A percentile compares a stretch with the other conserved stretches of the same genome.
Conservation (phyloP, 2,888 invertebrate genomes). For the Brenthis daphne region DNA sequence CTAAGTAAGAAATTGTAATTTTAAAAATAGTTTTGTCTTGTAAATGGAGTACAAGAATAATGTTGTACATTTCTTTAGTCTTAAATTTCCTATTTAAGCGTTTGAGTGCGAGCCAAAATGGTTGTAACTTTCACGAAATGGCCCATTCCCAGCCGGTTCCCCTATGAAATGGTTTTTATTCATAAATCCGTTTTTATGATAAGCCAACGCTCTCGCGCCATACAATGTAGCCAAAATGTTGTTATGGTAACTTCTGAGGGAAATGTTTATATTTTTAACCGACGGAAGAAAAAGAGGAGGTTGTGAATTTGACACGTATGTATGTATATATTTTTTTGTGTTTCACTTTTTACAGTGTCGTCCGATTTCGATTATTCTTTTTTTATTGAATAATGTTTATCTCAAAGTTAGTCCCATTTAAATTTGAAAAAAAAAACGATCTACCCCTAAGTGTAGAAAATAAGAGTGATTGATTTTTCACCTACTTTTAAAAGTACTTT, state of each 20-base stretch:
- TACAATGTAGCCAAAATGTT: constrained; percentile 20
- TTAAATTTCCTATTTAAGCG: constrained; percentile 28
- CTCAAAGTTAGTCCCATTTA: too few species aligned
- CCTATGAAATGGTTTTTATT: constrained; percentile 23
- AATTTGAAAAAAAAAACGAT: too few species aligned
- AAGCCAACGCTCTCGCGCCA: constrained; percentile 8
- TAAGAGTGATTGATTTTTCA: too few species aligned
- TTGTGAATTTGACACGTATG: too few species aligned
- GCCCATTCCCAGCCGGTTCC: constrained; percentile 27
- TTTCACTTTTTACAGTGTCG: too few species aligned
- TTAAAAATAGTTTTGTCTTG: constrained; percentile 11
- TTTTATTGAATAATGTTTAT: too few species aligned
- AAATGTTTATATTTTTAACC: too few species aligned
- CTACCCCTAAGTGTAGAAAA: too few species aligned
- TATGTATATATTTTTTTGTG: too few species aligned
- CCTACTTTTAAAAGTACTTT: too few species aligned
- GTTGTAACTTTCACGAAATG: constrained; percentile 26
- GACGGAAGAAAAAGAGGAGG: too few species aligned
- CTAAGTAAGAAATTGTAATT: not conserved
- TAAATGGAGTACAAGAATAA: constrained; percentile 11
- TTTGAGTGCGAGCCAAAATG: constrained; percentile 30
- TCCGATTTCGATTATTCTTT: too few species aligned
- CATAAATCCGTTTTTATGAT: constrained; percentile 28
- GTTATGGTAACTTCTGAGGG: not conserved
- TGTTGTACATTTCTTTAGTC: constrained; percentile 10